phyloP scores from a whole-genome alignment of 2,888 invertebrate genomes.

The Ennomos fuscantarius region DNA sequence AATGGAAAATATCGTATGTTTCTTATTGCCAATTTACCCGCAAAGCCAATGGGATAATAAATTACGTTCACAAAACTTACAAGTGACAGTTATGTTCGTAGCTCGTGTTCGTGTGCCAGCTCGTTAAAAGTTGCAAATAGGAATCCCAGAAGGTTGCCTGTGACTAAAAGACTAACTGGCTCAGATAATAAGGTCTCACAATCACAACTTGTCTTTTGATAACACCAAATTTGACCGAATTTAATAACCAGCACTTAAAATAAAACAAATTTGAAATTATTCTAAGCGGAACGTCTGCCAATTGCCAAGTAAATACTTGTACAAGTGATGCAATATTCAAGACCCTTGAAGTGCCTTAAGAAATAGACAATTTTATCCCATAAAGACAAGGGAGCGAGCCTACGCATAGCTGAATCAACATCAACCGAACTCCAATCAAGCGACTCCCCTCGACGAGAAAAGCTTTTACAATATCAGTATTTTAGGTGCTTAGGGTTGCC shows the following conservation, averaged over 20 bases:
- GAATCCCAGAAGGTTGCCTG: slow-evolving; percentile 8
- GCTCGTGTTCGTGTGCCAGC: slow-evolving; percentile 18
- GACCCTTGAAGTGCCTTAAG: slow-evolving; percentile 10
- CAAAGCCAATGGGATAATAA: slow-evolving; percentile 26
- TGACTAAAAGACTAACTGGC: slow-evolving; percentile 3
- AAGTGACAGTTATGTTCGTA: slow-evolving; percentile 29
- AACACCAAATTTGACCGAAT: too few species aligned
- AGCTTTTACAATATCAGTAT: slow-evolving; percentile 39
- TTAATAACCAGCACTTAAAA: too few species aligned
- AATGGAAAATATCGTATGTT: slow-evolving; percentile 12
- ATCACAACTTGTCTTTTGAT: too few species aligned
- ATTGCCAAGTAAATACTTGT: slow-evolving; percentile 1
- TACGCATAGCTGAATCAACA: slow-evolving; percentile 38
- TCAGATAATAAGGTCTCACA: too few species aligned
- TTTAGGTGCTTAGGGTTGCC: slow-evolving; percentile 8
- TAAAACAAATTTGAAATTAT: too few species aligned
- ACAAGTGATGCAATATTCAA: slow-evolving; percentile 4
- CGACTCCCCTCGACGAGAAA: slow-evolving; percentile 35
- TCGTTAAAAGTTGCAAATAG: slow-evolving; percentile 23
- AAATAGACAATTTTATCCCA: slow-evolving; percentile 34
- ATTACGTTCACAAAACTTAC: slow-evolving; percentile 28
- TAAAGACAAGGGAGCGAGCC: slow-evolving; percentile 32
- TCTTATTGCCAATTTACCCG: slow-evolving; percentile 27
- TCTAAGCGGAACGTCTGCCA: neutral
- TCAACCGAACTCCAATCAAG: slow-evolving; percentile 37